Percentiles rank a stretch among this genome's conserved stretches.
Conservation (phyloP, 1,140 invertebrate genomes). For the Pseudomyrmex concolor region DNA sequence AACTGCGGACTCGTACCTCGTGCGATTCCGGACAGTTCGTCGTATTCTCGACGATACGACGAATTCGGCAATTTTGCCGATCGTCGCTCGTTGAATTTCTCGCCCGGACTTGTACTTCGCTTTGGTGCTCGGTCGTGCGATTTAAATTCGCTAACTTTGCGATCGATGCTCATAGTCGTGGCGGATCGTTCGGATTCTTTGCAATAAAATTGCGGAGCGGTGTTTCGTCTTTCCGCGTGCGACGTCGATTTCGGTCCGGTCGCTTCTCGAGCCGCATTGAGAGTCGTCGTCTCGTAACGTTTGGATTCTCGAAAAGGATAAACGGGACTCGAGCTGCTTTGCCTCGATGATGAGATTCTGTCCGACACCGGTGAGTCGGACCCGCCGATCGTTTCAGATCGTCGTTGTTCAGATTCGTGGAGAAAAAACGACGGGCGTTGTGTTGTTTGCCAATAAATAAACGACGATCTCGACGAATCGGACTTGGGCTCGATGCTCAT, state of each 20-base stretch:
- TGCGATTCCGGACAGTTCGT: background rate
- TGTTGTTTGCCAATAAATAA: background rate
- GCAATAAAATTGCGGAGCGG: background rate
- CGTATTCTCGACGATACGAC: too few relatives aligned
- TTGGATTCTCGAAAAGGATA: background rate
- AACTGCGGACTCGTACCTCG: constrained; percentile 37
- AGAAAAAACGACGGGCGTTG: background rate
- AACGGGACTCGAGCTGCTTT: background rate
- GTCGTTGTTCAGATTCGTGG: background rate
- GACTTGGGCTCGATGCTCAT: background rate
- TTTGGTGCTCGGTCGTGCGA: too few relatives aligned
- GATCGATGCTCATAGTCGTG: background rate
- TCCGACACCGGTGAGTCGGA: background rate
- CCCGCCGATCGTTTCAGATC: background rate
- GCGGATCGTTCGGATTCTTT: background rate
- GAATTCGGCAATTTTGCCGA: too few relatives aligned
- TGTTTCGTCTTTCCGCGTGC: background rate
- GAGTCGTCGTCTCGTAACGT: background rate
- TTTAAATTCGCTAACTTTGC: background rate
- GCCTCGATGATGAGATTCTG: background rate
- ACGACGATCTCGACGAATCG: background rate
- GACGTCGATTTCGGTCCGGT: background rate
- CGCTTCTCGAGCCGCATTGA: too few relatives aligned
- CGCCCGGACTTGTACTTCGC: too few relatives aligned
- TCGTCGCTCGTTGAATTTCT: too few relatives aligned